Evolutionary conservation across 2,888 invertebrate genomes (phyloP).

Genomic region (Trissonchulus latispiculum): DNA sequence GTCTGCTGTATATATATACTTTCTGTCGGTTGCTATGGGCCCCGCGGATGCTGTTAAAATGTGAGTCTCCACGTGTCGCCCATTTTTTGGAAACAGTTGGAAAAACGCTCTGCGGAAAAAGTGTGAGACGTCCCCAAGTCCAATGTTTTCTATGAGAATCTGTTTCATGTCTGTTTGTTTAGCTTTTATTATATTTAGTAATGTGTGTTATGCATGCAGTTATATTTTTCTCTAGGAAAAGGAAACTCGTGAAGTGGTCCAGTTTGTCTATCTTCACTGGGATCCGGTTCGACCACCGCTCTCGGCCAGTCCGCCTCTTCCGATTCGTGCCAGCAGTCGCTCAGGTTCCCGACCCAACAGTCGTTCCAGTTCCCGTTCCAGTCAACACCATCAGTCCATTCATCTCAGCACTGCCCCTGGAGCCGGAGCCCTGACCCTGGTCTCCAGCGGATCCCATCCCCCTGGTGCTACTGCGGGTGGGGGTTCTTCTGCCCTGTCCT

Average conservation of each 20-base stretch:
- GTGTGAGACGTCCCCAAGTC: too few relatives aligned
- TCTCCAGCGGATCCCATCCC: background rate
- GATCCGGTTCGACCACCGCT: constrained; percentile 14
- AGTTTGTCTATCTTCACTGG: constrained; percentile 38
- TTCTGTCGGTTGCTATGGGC: too few relatives aligned
- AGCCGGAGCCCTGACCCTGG: background rate
- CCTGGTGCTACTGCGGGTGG: background rate
- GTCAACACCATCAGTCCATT: background rate
- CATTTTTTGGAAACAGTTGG: too few relatives aligned
- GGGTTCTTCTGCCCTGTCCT: background rate
- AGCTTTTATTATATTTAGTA: too few relatives aligned
- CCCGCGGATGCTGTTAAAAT: too few relatives aligned
- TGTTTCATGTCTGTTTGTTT: too few relatives aligned
- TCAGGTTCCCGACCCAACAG: background rate
- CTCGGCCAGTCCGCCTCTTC: background rate
- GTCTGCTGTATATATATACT: too few relatives aligned
- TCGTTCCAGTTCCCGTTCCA: background rate
- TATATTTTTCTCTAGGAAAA: constrained; percentile 13
- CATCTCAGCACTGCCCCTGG: background rate
- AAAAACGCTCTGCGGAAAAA: too few relatives aligned
- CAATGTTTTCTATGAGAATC: too few relatives aligned
- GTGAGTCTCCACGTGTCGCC: too few relatives aligned
- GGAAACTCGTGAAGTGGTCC: constrained; percentile 31
- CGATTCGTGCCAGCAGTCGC: background rate
- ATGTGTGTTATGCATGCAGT: too few relatives aligned